phyloP scores from a whole-genome alignment of 1,140 invertebrate species.

The Apis laboriosa region DNA sequence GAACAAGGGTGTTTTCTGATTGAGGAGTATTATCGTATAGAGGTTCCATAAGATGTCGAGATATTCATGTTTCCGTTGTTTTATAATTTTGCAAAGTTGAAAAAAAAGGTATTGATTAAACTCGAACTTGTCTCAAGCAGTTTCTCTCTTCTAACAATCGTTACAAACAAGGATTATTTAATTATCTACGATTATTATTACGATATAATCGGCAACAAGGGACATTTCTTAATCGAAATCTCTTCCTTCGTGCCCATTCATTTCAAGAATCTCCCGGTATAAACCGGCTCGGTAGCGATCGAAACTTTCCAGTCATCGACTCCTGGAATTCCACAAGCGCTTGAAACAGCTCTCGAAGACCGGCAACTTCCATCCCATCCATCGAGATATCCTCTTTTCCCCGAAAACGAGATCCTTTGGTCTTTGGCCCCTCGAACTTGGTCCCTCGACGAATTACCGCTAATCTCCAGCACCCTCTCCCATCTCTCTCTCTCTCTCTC shows the following conservation, averaged over 20 bases:
- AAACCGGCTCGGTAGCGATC: neutral
- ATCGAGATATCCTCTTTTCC: conserved; percentile 31
- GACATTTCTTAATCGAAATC: neutral
- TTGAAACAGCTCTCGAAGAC: conserved; percentile 44
- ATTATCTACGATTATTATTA: no score
- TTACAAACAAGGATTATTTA: no score
- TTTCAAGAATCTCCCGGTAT: neutral
- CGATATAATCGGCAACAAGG: no score
- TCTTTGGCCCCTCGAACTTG: conserved; percentile 36
- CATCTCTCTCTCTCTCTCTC: conserved; percentile 13
- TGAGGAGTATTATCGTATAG: no score
- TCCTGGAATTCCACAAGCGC: neutral
- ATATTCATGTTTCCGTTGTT: no score
- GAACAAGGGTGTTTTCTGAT: no score
- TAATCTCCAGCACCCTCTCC: conserved; percentile 58
- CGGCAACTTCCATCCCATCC: conserved; percentile 11
- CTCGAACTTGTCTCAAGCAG: no score
- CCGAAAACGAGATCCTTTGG: conserved; percentile 52
- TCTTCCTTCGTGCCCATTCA: neutral
- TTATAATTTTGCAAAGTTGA: no score
- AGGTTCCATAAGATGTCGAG: no score
- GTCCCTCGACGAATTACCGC: conserved; percentile 66
- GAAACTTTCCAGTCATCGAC: conserved; percentile 27
- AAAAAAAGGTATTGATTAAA: no score
- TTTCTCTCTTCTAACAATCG: no score